Evolutionary conservation across 2,113 vertebrate genomes (phyloP).

Genomic region (Gymnogyps californianus): DNA sequence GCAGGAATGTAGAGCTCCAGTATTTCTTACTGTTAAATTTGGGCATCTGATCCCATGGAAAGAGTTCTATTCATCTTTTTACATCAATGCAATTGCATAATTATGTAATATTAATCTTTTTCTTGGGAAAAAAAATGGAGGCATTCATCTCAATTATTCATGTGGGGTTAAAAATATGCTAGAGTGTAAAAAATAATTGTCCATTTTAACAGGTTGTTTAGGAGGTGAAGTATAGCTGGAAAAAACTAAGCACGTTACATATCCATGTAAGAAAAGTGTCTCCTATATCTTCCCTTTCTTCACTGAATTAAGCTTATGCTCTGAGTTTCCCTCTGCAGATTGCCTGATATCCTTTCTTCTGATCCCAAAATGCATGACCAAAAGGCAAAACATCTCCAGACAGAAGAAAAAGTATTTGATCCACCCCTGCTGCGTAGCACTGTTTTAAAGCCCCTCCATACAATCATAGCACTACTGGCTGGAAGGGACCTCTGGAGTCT

Average conservation of each 20-base stretch:
- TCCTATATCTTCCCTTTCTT: neutral
- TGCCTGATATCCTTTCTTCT: neutral
- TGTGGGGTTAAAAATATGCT: neutral
- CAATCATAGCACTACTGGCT: neutral
- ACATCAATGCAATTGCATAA: neutral
- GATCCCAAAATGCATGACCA: neutral
- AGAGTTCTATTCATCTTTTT: neutral
- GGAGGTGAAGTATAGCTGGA: neutral
- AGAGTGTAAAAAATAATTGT: neutral
- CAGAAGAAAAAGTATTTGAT: neutral
- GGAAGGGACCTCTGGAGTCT: neutral
- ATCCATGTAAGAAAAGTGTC: neutral
- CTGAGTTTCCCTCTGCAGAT: neutral
- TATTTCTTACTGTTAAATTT: neutral
- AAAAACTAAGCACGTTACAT: neutral
- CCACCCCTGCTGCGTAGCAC: neutral
- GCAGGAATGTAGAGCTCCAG: neutral
- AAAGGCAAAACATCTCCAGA: neutral
- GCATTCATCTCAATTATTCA: neutral
- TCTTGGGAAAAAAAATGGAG: neutral
- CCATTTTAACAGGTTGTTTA: neutral
- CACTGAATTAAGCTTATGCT: neutral
- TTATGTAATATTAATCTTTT: neutral
- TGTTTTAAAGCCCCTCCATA: neutral
- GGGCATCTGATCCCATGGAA: neutral